These are phyloP conservation scores for Oscheius myriophilus DNA, from an alignment of 2,888 invertebrate genomes.

Conservation along the genomic window DNA sequence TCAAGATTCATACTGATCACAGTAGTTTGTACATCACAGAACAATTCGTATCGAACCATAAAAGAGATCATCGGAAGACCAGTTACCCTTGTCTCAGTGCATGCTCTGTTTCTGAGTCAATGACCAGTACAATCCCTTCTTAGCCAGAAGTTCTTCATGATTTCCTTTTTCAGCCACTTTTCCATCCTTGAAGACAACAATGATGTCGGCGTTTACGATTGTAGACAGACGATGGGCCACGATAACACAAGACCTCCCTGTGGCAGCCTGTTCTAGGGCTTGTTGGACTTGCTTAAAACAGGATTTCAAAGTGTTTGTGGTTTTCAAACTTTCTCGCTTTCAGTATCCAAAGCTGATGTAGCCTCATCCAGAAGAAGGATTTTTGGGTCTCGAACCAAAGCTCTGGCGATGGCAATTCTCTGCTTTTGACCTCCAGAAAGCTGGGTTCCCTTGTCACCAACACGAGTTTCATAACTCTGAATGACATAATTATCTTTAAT, in stretches of 20 bases:
- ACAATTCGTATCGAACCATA: too few species aligned
- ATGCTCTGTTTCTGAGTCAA: constrained; percentile 13
- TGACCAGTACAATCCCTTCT: constrained; percentile 36
- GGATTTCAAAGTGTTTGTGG: too few species aligned
- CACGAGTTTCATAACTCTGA: constrained; percentile 71
- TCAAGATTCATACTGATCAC: too few species aligned
- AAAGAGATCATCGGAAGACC: too few species aligned
- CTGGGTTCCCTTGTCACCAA: constrained; percentile 72
- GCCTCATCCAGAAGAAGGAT: constrained; percentile 71
- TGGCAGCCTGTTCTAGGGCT: constrained; percentile 76
- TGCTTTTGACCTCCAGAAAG: constrained; percentile 74
- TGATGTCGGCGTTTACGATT: constrained; percentile 71
- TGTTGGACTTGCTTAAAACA: constrained; percentile 72
- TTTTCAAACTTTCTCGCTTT: constrained; percentile 68
- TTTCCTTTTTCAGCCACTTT: constrained; percentile 79
- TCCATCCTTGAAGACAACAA: constrained; percentile 63
- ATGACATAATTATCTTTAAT: constrained; percentile 10
- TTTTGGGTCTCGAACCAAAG: constrained; percentile 71
- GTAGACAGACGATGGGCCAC: constrained; percentile 75
- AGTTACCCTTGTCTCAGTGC: too few species aligned
- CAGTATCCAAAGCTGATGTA: constrained; percentile 73
- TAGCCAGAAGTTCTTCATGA: constrained; percentile 78
- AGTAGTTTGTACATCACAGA: too few species aligned
- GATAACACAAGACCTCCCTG: constrained; percentile 73
- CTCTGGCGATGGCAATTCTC: constrained; percentile 73